Evolutionary conservation across 2,888 invertebrate genomes (phyloP), one percentile per base, ranked within the genome.

Genomic region (Hetaerina titia): DNA sequence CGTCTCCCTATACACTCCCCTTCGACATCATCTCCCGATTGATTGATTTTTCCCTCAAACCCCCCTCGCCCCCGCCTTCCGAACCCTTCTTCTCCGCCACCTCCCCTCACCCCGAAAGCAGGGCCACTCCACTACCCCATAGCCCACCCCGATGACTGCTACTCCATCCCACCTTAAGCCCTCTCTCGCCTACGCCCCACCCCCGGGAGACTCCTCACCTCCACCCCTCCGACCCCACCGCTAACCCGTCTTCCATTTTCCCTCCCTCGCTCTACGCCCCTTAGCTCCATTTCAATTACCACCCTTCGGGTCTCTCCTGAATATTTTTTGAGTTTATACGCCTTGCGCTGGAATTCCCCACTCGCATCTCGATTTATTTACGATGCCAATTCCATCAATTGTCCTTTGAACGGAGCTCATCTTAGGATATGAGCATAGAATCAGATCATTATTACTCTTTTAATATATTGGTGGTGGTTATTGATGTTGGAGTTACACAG

Each of bases 11-110:
- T 81, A 15, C 81, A 81, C 25, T 31, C 81, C 81, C 69, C 81
- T 25, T 81, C 81, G 31, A 81, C 81, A 81, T 81, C 81, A 81
- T 81, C 81, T 25, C 31, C 81, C 81, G 81, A 81, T 81, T 81
- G 81, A 81, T 81, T 81, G 81, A 81, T 81, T 81, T 81, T 69
- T 60, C 60, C 69, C 45, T 4, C 45, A 45, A 45, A 45, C 69
- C 69, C 69, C 19, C 1, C 69, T 5, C 17, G 15, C 19, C 15
- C 69, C 69, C 19, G 19, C 69, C n/a, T 31, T 81, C 6, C n/a
- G 45, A 45, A 25, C 81, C 22, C 81, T 31, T 31, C 74, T 8
- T 25, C 74, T 25, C 74, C 5, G 19, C 22, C 69, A 22, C 22
- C 69, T 9, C 81, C 31, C 69, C 22, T 69, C 69, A 9, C 31